phyloP scores from a whole-genome alignment of 92 coral and sea anemone species.

The Actinostola sp. region DNA sequence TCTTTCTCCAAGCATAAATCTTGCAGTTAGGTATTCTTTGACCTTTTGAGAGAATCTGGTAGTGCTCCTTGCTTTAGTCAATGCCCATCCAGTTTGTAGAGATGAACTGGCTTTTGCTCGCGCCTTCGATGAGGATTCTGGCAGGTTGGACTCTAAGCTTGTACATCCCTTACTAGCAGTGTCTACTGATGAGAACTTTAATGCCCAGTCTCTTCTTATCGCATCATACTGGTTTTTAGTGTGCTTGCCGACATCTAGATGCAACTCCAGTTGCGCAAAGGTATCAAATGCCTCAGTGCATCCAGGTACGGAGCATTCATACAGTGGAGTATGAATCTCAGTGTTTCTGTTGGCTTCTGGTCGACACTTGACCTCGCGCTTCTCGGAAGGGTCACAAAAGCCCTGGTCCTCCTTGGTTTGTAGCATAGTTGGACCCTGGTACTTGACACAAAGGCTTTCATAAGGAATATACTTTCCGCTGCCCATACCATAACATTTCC shows the following conservation, averaged over 20 bases:
- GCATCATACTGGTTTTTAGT: slow-evolving; percentile 54
- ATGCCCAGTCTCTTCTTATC: slow-evolving; percentile 69
- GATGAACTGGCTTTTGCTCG: slow-evolving; percentile 2
- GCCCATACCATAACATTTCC: slow-evolving; percentile 74
- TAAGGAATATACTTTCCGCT: slow-evolving; percentile 55
- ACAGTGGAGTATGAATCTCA: slow-evolving; percentile 35
- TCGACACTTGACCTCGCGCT: slow-evolving; percentile 39
- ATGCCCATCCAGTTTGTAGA: slow-evolving; percentile 68
- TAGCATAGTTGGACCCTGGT: slow-evolving; percentile 62
- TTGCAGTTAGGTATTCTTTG: slow-evolving; percentile 67
- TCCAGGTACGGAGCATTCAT: slow-evolving; percentile 59
- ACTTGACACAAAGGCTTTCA: slow-evolving; percentile 25
- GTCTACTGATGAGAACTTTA: slow-evolving; percentile 59
- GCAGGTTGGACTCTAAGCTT: background rate
- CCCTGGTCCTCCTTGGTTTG: slow-evolving; percentile 41
- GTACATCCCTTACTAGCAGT: slow-evolving; percentile 8
- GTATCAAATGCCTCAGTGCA: slow-evolving; percentile 60
- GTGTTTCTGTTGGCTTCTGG: slow-evolving; percentile 20
- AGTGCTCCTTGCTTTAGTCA: slow-evolving; percentile 62
- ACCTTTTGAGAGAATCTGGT: slow-evolving; percentile 66
- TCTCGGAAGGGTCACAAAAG: slow-evolving; percentile 42
- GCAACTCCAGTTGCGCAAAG: slow-evolving; percentile 58
- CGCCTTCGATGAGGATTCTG: slow-evolving; percentile 4
- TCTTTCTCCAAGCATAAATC: slow-evolving; percentile 71
- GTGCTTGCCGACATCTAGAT: slow-evolving; percentile 69